Evolutionary conservation across 1,140 invertebrate genomes (phyloP), one percentile per base, ranked within the genome.

Genomic region (Sesamia nonagrioides): DNA sequence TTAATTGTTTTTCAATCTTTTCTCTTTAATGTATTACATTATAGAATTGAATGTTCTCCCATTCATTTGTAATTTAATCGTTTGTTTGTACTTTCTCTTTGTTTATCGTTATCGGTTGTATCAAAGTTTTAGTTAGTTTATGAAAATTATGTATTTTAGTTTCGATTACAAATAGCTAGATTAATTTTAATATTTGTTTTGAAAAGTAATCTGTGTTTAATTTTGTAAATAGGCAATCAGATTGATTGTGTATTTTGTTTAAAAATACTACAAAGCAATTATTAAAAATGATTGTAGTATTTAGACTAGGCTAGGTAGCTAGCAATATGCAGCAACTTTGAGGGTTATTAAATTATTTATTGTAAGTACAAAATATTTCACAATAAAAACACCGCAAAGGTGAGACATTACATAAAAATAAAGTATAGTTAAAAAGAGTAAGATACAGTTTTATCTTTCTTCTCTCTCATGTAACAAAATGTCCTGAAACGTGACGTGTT

Each of bases 1-100:
- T 60, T 45, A 60, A 74, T 58, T 58, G 54, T 37, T 52, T 60
- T 74, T 74, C 71, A 74, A 71, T 74, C 71, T 58, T 60, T 60
- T 40, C 17, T 27, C 17, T 56, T 74, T 27, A 74, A 74, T 18
- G 54, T 60, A 74, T 58, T 58, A 74, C 15, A 54, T 37, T 71
- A 48, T 71, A 71, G 54, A 71, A 71, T 71, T 71, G 37, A 71
- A 71, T 71, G 68, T 54, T 52, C 50, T 13, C 27, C 18, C 58
- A 45, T 73, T 21, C 40, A 21, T 60, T 58, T 74, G 35, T 40
- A 42, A 42, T 60, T 74, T 45, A 18, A 58, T 71, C 13, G 48
- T 37, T 54, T 52, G 27, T 54, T 35, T 35, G 45, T 42, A 45
- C 13, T 17, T 68, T 68, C 27, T 42, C 17, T 54, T 37, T 54